Evolutionary conservation across 2,888 invertebrate genomes (phyloP), one percentile per base, ranked within the genome.

Genomic region (Meganola albula): DNA sequence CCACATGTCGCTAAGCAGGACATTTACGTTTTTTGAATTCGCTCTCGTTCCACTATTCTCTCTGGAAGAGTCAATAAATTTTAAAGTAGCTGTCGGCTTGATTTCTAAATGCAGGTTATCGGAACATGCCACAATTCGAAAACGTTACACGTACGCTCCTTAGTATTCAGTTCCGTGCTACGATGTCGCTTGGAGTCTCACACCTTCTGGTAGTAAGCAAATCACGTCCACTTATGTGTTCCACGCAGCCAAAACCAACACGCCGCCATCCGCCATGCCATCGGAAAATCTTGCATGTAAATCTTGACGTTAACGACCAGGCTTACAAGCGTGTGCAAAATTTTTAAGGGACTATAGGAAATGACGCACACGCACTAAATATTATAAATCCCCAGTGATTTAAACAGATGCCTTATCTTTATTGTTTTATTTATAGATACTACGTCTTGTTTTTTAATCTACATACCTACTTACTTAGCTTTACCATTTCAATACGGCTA

Each of bases 31-130:
- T 67, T 68, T 66, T 57, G 62, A 65, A 71, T 70, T 73, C 65
- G 64, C 70, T 51, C 53, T 60, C 52, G 62, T 51, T 50, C 49
- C 59, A 68, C 66, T 66, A 67, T 72, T 74, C 69, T 55, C 66
- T 66, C 59, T 53, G 58, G 76, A 79, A 71, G 74, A 74, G 76
- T 75, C 74, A 67, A 79, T 82, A 82, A 80, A 83, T 83, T 80
- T 73, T 58, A 63, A 61, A 76, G 72, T 70, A 74, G 71, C 62
- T 69, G 65, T 61, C 70, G 74, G 80, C 71, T 78, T 80, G 77
- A 77, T 84, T 82, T 79, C 82, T 74, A 74, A 84, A 83, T 83
- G 82, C 77, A 76, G 84, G 84, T 84, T 84, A 85, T 85, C 84
- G 77, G 83, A 74, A 74, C 73, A 77, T 74, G 75, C 75, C 78